These are phyloP conservation scores for Perdix hodgsoniae DNA, from an alignment of 2,797 vertebrate genomes.

Conservation along the genomic window DNA sequence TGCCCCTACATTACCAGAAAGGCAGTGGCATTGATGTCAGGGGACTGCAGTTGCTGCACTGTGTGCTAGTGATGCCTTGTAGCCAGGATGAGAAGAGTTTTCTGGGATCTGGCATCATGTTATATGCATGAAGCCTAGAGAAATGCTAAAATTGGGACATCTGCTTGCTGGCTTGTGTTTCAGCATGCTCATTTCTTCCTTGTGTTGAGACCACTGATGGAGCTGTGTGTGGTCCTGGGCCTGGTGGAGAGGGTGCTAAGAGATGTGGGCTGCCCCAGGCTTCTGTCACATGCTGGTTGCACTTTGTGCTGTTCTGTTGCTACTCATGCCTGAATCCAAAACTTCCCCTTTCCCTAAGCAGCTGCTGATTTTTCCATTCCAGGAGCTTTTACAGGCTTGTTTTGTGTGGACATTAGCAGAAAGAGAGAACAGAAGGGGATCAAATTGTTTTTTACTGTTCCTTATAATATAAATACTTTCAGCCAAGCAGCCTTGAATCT, in stretches of 20 bases:
- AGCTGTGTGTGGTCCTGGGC: not conserved
- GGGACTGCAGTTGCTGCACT: not conserved
- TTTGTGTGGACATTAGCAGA: not conserved
- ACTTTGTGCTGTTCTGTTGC: not conserved
- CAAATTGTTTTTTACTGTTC: not conserved
- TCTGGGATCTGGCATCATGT: not conserved
- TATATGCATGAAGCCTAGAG: not conserved
- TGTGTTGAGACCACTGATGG: not conserved
- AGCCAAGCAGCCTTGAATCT: not conserved
- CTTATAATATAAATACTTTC: not conserved
- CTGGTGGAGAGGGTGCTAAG: not conserved
- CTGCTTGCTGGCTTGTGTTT: not conserved
- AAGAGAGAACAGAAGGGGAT: not conserved
- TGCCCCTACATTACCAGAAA: not conserved
- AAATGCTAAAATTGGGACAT: not conserved
- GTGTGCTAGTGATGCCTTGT: not conserved
- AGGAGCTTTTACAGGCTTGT: not conserved
- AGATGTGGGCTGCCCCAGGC: not conserved
- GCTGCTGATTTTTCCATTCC: not conserved
- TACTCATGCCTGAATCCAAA: not conserved
- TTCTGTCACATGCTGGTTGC: rapidly evolving
- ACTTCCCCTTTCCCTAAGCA: not conserved
- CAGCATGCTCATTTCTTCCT: not conserved
- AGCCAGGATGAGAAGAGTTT: not conserved
- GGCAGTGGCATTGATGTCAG: not conserved